These are phyloP conservation scores for Ramphastos sulfuratus DNA, from an alignment of 2,113 vertebrate species.

Conservation along the genomic window DNA sequence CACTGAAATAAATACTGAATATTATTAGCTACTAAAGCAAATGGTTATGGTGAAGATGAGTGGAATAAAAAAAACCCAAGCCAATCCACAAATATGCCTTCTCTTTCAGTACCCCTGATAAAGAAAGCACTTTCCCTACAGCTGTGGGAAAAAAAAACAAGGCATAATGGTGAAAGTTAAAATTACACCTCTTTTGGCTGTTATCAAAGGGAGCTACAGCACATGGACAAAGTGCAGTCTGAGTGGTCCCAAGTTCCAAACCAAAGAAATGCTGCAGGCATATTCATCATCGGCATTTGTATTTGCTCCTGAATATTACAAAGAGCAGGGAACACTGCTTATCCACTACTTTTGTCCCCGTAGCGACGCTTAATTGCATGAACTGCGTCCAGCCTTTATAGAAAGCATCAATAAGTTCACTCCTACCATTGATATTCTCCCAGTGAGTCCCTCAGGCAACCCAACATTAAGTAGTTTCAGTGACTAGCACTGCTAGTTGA, in stretches of 20 bases:
- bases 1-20: constrained; percentile 34
- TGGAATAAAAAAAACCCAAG: not conserved
- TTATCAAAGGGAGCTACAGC: constrained; percentile 10
- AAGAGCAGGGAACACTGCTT: not conserved
- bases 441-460: not conserved
- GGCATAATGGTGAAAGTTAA: not conserved
- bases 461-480: not conserved
- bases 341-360: not conserved
- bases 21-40: constrained; percentile 62
- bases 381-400: not conserved
- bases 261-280: constrained; percentile 9
- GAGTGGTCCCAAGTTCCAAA: constrained; percentile 13
- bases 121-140: constrained; percentile 40
- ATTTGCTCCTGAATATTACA: not conserved
- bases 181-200: constrained; percentile 11
- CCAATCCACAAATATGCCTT: not conserved
- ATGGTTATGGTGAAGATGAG: not conserved
- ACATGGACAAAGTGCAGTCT: constrained; percentile 9
- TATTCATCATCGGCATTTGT: not conserved
- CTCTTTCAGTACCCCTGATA: not conserved
- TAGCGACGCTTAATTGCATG: accelerated
- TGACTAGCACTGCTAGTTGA: not conserved
- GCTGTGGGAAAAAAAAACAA: constrained; percentile 60
- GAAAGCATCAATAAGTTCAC: not conserved
- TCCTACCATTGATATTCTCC: not conserved